Evolutionary conservation across 2,797 vertebrate genomes (phyloP), one percentile per base, ranked within the genome.

Genomic region (Gambelia wislizenii): DNA sequence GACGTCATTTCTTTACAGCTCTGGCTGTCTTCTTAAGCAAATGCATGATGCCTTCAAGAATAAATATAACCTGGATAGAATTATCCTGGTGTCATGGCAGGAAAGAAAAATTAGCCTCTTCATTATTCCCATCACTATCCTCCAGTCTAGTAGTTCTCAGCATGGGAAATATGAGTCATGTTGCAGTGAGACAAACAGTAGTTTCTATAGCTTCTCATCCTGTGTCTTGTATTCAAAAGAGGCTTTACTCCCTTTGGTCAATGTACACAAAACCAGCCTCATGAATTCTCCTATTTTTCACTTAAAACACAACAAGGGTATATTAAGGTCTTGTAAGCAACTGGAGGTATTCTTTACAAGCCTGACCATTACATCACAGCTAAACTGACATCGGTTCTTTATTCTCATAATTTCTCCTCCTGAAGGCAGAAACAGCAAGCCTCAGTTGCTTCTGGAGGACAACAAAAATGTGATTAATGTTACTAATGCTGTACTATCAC

Each of bases 121-220:
- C 6, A 52, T 81, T 82, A n/a, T 59, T 87, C 56, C 54, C 18
- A 44, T 22, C 52, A 54, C 52, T 18, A 2, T 2, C 2, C 42
- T 27, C 33, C 4, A 33, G 84, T 88, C n/a, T 22, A 18, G 16
- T 67, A 67, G 74, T 52, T 83, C 1, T 67, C 4, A 4, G 27
- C 74, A 16, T 78, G 36, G 70, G 85, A 82, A 87, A 39, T 49
- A 80, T 39, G 83, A 92, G 69, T 88, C 30, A 76, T 33, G 49
- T 85, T 75, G 2, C 77, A 76, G 52, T 44, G 44, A 87, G 47
- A 27, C n/a, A 14, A 52, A 36, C 18, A 12, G 0, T 25, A 44
- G 44, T 20, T 30, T 47, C 10, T 83, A n/a, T n/a, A 9, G 33
- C 2, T 80, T 88, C 61, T 76, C 42, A 10, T 44, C 33, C 36